Percentiles rank a stretch among this genome's conserved stretches.
phyloP scores from a whole-genome alignment of 2,113 vertebrate genomes.

The Emydocephalus ijimae region DNA sequence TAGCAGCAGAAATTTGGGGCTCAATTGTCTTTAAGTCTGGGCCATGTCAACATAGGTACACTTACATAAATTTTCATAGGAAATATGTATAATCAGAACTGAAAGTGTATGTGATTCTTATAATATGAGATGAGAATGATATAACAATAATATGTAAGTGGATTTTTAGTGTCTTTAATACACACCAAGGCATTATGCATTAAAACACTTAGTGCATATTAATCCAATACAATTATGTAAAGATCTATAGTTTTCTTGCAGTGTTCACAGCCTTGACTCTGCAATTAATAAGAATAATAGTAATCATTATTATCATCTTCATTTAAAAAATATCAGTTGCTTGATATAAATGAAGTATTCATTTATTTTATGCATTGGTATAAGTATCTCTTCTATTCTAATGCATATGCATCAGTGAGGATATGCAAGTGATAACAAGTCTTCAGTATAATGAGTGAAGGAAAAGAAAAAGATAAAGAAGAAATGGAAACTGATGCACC shows the following conservation, averaged over 20 bases:
- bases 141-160: background rate
- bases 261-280: background rate
- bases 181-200: background rate
- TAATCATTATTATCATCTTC: background rate
- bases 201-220: background rate
- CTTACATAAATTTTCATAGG: background rate
- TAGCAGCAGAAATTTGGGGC: background rate
- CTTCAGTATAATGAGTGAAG: background rate
- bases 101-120: background rate
- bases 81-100: background rate
- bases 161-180: background rate
- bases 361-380: background rate
- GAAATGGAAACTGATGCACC: background rate
- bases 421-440: background rate
- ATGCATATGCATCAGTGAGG: background rate
- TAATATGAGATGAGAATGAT: background rate
- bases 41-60: background rate
- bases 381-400: background rate
- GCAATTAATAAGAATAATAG: background rate
- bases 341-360: background rate
- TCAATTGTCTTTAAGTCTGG: background rate
- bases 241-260: background rate
- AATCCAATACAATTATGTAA: background rate
- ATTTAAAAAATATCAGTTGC: background rate
- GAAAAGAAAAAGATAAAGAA: background rate